A percentile compares a stretch with the other conserved stretches of the same genome.
Evolutionary conservation across 2,113 vertebrate species (phyloP).

Genomic region (Ptyas mucosa): DNA sequence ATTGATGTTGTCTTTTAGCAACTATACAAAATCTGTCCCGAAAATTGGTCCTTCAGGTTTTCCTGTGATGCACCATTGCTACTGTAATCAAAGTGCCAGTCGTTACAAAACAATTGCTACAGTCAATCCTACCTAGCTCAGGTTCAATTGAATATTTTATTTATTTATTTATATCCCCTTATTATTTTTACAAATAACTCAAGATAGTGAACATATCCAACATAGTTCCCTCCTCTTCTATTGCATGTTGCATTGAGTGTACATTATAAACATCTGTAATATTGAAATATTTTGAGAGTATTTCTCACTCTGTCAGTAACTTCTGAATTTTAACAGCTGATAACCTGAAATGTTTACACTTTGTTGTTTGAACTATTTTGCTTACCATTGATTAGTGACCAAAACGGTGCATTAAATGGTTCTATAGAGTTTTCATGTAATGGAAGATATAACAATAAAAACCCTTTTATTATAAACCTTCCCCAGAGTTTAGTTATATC

Average conservation of each 20-base stretch:
- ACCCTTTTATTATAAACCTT: neutral
- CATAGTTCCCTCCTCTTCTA: neutral
- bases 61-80: neutral
- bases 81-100: neutral
- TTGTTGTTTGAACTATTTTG: neutral
- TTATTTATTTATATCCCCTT: neutral
- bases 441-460: neutral
- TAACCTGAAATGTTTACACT: neutral
- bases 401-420: neutral
- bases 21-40: neutral
- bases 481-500: conserved; percentile 20
- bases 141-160: neutral
- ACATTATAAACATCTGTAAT: neutral
- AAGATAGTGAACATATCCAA: neutral
- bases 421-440: neutral
- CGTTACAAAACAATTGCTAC: neutral
- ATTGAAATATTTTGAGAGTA: neutral
- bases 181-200: neutral
- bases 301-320: neutral
- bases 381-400: neutral
- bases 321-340: neutral
- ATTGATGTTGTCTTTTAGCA: neutral
- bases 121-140: neutral
- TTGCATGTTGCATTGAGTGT: neutral
- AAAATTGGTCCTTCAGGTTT: neutral